Percentiles rank a stretch among this genome's conserved stretches.
Conservation (phyloP, 2,113 vertebrate genomes). For the Arenaria interpres region DNA sequence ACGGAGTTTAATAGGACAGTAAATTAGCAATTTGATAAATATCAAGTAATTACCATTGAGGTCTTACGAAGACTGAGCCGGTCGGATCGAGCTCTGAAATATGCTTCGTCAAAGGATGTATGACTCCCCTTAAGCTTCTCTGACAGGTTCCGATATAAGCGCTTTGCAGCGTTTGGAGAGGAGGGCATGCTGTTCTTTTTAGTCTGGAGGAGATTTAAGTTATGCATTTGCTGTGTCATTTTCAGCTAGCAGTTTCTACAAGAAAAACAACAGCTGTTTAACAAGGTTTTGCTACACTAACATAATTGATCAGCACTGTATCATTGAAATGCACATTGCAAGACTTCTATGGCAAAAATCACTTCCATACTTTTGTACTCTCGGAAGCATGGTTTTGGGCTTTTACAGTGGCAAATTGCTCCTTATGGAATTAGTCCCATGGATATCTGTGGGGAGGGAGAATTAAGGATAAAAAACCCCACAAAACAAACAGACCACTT, state of each 20-base stretch:
- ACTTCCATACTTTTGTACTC: not conserved
- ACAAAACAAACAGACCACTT: no score
- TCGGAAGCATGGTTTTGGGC: accelerated
- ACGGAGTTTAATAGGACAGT: not conserved
- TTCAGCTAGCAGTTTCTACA: conserved; percentile 75
- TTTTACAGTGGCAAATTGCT: not conserved
- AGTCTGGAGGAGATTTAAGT: conserved; percentile 85
- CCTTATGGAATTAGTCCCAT: not conserved
- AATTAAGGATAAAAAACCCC: not conserved
- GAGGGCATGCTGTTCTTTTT: conserved; percentile 85
- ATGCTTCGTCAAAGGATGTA: conserved; percentile 91
- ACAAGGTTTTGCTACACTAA: not conserved
- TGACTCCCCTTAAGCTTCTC: conserved; percentile 94
- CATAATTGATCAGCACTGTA: accelerated
- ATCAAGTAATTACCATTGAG: conserved; percentile 77
- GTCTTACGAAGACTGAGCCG: conserved; percentile 89
- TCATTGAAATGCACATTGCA: accelerated
- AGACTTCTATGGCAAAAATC: not conserved
- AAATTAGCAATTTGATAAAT: not conserved
- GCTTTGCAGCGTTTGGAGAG: conserved; percentile 92
- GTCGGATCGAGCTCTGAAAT: conserved; percentile 87
- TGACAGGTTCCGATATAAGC: conserved; percentile 94
- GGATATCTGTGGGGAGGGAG: not conserved
- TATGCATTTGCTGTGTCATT: conserved; percentile 97
- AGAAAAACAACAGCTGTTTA: not conserved